Base-by-base conservation (phyloP, 2,797 vertebrate species). In the Scarus forsteni region DNA sequence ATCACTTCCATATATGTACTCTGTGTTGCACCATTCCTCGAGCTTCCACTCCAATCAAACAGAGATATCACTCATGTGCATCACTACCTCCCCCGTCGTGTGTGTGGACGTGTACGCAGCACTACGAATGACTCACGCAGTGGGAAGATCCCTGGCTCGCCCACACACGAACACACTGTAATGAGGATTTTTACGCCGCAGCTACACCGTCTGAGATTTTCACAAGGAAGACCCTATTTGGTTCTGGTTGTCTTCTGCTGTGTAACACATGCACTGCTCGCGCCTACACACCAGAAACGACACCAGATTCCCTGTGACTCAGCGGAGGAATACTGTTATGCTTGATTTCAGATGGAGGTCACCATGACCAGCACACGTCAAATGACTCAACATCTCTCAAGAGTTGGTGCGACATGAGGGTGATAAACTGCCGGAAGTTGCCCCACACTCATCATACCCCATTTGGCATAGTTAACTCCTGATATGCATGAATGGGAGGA, bases 91-190 rank as follows among this genome's bases (percentile, higher is more conserved):
- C 94, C 88, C 87, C 91, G 42, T 84, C 84, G 60, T 80, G 79
- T 80, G 79, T 90, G 86, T 87, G 90, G 89, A 90, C 66, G 84
- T 73, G 79, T 84, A 72, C 75, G 44, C 87, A 52, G 74, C 89
- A 79, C 84, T 81, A 76, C 18, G 16, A 81, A 70, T 94, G 94
- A 95, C 72, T 94, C 94, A 95, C 66, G 35, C 9, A 83, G 83
- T 86, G 89, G 84, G 88, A 89, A 81, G 90, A 82, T 90, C 91
- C 91, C 85, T 58, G 66, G 65, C 82, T 77, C 11, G 70, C 53
- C 67, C 92, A 84, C 89, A 88, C 92, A 81, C 45, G 68, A 54
- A 45, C n/a, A 64, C 54, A 70, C 43, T 16, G 62, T 46, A 53
- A 58, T 60, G 40, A 65, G 60, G 74, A 70, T 43, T 57, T 62